Evolutionary conservation across 2,888 invertebrate species (phyloP), one percentile per base, ranked within the genome.

Genomic region (Auanema freiburgensis): DNA sequence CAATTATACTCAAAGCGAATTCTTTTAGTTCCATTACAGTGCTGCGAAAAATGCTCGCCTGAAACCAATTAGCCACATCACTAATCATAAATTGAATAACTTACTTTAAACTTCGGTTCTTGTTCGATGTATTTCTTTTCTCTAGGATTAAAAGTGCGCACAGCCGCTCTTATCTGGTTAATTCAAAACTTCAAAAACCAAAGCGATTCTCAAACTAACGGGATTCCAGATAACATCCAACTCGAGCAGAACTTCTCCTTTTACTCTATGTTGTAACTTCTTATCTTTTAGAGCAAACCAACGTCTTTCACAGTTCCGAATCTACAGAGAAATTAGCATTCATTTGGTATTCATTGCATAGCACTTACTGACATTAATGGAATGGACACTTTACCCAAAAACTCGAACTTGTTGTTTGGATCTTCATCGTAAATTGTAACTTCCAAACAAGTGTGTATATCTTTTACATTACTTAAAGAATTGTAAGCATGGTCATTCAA

Each of bases 221-320:
- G 92, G 91, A 86, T 95, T 97, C 91, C 93, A 98, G 53, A 92
- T 87, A 6, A 96, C 90, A 57, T 89, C 90, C 89, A 97, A 89
- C 85, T 98, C 96, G 58, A 98, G 85, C 46, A 92, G 87, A 79
- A 97, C 93, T 80, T 92, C 93, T 14, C 71, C 74, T 53, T 66
- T 68, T 58, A 66, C 72, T 59, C 66, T 50, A 42, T 63, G 64
- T 23, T 55, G 87, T 80, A 97, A 88, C 84, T 96, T 97, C 85
- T 93, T 92, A 84, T 98, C 97, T 84, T 98, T 98, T 50, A 98
- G 86, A 0, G 92, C 91, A 84, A 92, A 97, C 97, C 97, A 97
- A 71, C 92, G 87, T 84, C 92, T 92, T 83, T 93, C 93, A 0
- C 93, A 92, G 83, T 92, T 93, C 71, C 90, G 88, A 75, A 97